Percentiles rank a stretch among this genome's conserved stretches.
Conservation (phyloP, 2,113 vertebrate genomes). For the Lepus europaeus region DNA sequence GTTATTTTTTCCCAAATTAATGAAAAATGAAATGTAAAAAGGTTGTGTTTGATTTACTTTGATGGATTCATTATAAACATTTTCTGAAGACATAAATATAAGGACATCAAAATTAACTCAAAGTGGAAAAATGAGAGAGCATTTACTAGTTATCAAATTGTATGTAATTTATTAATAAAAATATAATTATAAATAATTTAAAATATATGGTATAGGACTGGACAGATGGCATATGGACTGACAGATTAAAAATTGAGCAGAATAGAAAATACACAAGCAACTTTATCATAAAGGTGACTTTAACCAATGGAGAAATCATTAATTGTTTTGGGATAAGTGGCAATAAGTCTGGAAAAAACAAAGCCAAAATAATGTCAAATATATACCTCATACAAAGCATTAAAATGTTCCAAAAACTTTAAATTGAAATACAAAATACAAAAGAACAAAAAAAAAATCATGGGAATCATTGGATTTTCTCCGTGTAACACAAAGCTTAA, state of each 20-base stretch:
- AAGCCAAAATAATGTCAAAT: not conserved
- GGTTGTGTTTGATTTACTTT: not conserved
- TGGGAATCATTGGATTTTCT: not conserved
- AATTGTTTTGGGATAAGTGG: not conserved
- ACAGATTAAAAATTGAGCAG: not conserved
- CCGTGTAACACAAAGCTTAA: not conserved
- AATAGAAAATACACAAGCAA: not conserved
- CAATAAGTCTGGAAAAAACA: not conserved
- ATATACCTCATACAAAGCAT: not conserved
- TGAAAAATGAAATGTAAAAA: not conserved
- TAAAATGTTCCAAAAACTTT: not conserved
- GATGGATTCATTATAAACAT: not conserved
- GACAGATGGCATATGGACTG: not conserved
- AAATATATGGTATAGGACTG: not conserved
- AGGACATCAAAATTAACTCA: not conserved
- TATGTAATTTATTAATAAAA: constrained; percentile 3
- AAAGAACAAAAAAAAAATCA: not conserved
- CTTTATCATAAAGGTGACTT: not conserved
- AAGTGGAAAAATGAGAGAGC: not conserved
- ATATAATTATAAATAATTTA: not conserved
- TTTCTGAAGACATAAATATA: not conserved
- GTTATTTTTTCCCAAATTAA: not conserved
- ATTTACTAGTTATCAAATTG: not conserved
- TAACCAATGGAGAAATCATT: not conserved
- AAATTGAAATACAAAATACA: not conserved